phyloP scores from a whole-genome alignment of 2,888 invertebrate genomes.

The Ophion ventricosus region DNA sequence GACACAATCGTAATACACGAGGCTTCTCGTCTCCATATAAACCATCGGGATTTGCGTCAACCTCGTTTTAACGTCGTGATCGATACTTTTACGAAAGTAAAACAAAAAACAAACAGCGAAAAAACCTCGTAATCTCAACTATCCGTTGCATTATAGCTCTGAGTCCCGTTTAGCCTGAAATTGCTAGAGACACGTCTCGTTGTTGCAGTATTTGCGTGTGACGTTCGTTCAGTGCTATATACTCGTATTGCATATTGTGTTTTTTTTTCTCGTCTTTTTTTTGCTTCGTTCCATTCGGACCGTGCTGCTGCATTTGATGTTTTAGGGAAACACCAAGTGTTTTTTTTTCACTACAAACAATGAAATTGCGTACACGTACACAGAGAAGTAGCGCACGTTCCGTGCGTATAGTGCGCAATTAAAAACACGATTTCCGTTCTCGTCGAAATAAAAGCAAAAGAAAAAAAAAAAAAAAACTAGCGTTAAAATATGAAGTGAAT shows the following conservation, averaged over 20 bases:
- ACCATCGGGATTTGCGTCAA: not conserved
- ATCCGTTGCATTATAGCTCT: not conserved
- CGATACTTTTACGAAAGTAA: not conserved
- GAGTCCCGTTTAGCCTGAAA: not conserved
- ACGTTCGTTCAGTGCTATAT: not conserved
- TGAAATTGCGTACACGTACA: conserved; percentile 18
- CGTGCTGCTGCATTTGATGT: not conserved
- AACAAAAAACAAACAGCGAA: not conserved
- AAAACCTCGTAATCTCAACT: not conserved
- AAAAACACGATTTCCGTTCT: not conserved
- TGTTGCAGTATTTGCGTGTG: conserved; percentile 12
- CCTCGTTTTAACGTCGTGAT: not conserved
- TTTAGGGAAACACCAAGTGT: conserved; percentile 16
- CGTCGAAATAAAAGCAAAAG: not conserved
- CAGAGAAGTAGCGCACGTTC: not conserved
- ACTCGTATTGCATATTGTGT: not conserved
- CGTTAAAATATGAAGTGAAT: conserved; percentile 32
- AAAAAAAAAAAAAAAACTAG: not conserved
- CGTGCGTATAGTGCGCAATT: conserved; percentile 21
- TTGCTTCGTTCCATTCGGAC: not conserved
- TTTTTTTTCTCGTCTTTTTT: not conserved
- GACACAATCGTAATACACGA: not conserved
- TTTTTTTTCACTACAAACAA: not conserved
- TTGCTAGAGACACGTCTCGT: not conserved
- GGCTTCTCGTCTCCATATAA: not conserved